Base-by-base conservation (phyloP, 2,888 invertebrate genomes). In the Chrysomela aeneicollis region DNA sequence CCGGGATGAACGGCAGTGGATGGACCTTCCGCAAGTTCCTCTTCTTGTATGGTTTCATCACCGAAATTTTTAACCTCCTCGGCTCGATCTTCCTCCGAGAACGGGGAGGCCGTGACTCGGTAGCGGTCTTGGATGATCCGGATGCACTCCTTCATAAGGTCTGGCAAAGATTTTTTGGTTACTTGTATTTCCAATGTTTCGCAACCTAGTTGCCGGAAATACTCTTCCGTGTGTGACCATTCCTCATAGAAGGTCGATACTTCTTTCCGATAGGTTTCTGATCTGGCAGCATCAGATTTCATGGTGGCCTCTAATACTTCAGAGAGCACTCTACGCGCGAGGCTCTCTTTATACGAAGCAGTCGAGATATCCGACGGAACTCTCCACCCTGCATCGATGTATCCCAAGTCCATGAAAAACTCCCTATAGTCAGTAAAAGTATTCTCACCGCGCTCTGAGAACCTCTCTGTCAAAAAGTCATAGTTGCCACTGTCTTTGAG, bases 401-500 rank as follows among this genome's bases (percentile, higher is more conserved):
- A 73, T 10, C 74, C 78, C 4, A 78, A 67, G 19, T 61, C 62
- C 26, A 71, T 57, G 67, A 83, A 82, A 59, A 82, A 79, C 1
- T 72, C 66, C 42, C 73, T 67, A 62, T 70, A 82, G 57, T 81
- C 74, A 17, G 61, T 63, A 69, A 78, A 81, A 46, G 69, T 60
- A 55, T 75, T 75, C 15, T 63, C 63, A 1, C 72, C 72, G 52
- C 72, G 73, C 2, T 61, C 62, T 61, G 72, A 61, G 59, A 70
- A 79, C 49, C 77, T 77, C 12, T 78, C 61, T 17, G 78, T 53
- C 65, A 86, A 79, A 70, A 77, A 81, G 22, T 77, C 71, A 71
- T 86, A 85, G 64, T 81, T 73, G 15, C 83, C 82, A 59, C 37
- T 83, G 76, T 88, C 87, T 57, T 84, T 82, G 58, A 90, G 75